phyloP scores from a whole-genome alignment of 92 coral and sea anemone species.

The Phymanthus crucifer region DNA sequence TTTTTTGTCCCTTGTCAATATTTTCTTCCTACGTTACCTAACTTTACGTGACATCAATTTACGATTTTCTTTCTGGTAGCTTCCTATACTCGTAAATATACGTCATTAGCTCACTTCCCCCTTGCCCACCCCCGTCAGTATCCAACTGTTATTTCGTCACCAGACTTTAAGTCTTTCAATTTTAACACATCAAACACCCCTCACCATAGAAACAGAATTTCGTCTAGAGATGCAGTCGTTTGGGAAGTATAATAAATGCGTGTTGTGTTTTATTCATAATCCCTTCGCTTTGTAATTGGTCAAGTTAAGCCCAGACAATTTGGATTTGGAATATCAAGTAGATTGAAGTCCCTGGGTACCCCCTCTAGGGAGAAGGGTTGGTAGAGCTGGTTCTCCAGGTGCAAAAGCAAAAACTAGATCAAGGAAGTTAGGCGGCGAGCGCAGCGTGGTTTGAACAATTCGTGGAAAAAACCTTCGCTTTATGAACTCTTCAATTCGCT shows the following conservation, averaged over 20 bases:
- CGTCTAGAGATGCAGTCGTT: too few species aligned
- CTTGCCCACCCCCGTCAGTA: not conserved
- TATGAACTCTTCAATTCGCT: not conserved
- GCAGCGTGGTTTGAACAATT: conserved; percentile 10
- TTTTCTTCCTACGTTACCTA: not conserved
- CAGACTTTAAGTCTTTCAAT: not conserved
- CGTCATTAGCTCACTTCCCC: not conserved
- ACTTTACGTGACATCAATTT: not conserved
- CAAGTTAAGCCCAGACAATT: not conserved
- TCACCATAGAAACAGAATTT: too few species aligned
- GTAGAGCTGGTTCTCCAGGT: conserved; percentile 22
- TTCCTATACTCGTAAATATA: not conserved
- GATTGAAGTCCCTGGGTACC: not conserved
- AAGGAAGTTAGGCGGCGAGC: conserved; percentile 25
- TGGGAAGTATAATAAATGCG: too few species aligned
- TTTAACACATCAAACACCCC: too few species aligned
- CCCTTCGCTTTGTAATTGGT: not conserved
- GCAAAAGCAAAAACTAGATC: conserved; percentile 26
- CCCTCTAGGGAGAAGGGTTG: conserved; percentile 1
- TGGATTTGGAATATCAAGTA: not conserved
- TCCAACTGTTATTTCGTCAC: not conserved
- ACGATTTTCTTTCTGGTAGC: not conserved
- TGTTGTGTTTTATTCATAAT: not conserved
- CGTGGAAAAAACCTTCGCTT: not conserved
- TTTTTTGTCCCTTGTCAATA: not conserved